Conservation (phyloP, 2,888 invertebrate genomes). For the Metellina segmentata region DNA sequence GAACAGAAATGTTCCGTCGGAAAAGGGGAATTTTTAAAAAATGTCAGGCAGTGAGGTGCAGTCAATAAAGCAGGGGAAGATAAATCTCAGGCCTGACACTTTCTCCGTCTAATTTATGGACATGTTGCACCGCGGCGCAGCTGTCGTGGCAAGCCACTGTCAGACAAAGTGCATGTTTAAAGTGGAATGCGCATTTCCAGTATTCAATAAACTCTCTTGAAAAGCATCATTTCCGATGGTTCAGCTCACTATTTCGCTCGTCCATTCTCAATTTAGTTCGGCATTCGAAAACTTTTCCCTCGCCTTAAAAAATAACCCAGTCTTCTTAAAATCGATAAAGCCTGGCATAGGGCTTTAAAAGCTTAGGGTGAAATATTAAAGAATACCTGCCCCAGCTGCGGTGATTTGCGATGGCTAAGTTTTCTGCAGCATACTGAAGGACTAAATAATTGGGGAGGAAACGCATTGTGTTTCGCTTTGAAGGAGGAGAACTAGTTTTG, state of each 20-base stretch:
- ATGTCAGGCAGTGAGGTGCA: too few relatives aligned
- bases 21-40: too few relatives aligned
- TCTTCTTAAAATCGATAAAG: slow-evolving; percentile 33
- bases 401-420: slow-evolving; percentile 15
- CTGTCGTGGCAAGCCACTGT: not conserved
- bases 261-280: slow-evolving; percentile 22
- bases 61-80: too few relatives aligned
- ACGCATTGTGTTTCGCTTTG: slow-evolving; percentile 17
- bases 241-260: not conserved
- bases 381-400: slow-evolving; percentile 39
- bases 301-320: not conserved
- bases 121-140: not conserved
- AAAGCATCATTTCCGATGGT: slow-evolving; percentile 14
- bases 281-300: slow-evolving; percentile 28
- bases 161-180: slow-evolving; percentile 12
- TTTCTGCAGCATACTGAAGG: not conserved
- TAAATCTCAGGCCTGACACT: too few relatives aligned
- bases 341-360: slow-evolving; percentile 4
- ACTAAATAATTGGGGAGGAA: slow-evolving; percentile 27
- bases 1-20: too few relatives aligned
- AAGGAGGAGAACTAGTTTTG: not conserved
- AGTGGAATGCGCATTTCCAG: not conserved
- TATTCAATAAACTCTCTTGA: slow-evolving; percentile 13
- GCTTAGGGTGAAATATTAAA: slow-evolving; percentile 40
- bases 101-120: too few relatives aligned